Evolutionary conservation across 92 coral and sea anemone species (phyloP), one percentile per base, ranked within the genome.

Genomic region (Heteractis magnifica): DNA sequence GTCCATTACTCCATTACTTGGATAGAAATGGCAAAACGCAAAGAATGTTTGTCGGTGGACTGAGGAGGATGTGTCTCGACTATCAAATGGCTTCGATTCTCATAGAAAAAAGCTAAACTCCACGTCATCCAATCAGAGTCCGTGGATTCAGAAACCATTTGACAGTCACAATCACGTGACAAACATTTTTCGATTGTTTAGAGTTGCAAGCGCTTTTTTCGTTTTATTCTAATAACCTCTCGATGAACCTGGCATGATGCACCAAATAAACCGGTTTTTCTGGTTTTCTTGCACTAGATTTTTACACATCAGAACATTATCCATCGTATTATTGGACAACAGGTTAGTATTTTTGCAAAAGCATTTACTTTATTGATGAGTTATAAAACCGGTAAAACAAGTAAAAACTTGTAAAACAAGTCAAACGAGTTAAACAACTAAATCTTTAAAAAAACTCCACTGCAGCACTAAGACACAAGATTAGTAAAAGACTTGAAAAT

Each of bases 201-300:
- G 26, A 8, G 18, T 8, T 16, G 21, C 3, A 34, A 34, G 44
- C 20, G 70, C 51, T 34, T 72, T 49, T 72, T 6, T 12, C 10
- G 6, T 8, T 26, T 13, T 72, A 72, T 18, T 23, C 70, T 62
- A 23, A 62, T 62, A 62, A 62, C 26, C 0, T 2, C 70, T 18
- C 10, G 26, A 72, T 26, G 49, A 68, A 68, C 5, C 6, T 20
- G 5, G 73, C 73, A 68, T 20, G 41, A 65, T 23, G 79, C 59
- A 50, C 72, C n/a, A 16, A 10, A 44, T 59, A 78, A 78, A 78
- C 72, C 52, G 82, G 82, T 56, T 68, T 80, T 71, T 64, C 84
- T 80, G 85, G 53, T 82, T 72, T 75, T 82, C 79, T 72, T 73
- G 86, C 79, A 82, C 86, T 49, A 82, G 86, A 75, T 82, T 51